Base-by-base conservation (phyloP, 2,797 vertebrate genomes). In the Neopelma chrysocephalum region DNA sequence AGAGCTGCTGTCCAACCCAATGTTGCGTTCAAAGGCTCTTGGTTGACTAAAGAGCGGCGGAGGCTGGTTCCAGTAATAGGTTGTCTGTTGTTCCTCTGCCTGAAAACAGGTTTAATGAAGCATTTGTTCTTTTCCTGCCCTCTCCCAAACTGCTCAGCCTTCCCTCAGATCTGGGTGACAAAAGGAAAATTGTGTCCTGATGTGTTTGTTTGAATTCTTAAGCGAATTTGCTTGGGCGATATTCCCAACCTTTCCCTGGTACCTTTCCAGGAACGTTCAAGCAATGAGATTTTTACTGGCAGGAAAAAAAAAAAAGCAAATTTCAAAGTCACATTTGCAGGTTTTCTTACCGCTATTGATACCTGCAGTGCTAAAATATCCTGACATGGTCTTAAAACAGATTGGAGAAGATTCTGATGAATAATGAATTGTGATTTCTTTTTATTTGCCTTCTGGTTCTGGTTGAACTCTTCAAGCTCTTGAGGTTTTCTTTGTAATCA, bases 181-280 rank as follows among this genome's bases (percentile, higher is more conserved):
- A 94, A 94, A 96, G 70, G 64, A 93, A 95, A 95, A 87, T 34
- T 64, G 64, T 62, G 78, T 82, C 91, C 68, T 77, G 71, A 87
- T 87, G 91, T 70, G 79, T 93, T 93, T 86, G 84, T 93, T 94
- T 94, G 82, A 92, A 87, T 94, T 81, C 82, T 89, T 75, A 85
- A 91, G 81, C 61, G 94, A 90, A 81, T 93, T 91, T 95, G 40
- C 64, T 76, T 76, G 87, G 89, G 89, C 34, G 19, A 62, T 92
- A 90, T 96, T 96, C 92, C 93, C 90, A 94, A 88, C n/a, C 75
- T 87, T 93, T 93, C 77, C 58, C 87, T 96, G 94, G 84, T 92
- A 78, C 47, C 38, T 86, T 71, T 94, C 94, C 95, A 95, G 69
- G 79, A 93, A 85, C 10, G 4, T 93, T 92, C 48, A 81, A 72